phyloP scores from a whole-genome alignment of 2,113 vertebrate genomes.

The Plectropomus leopardus region DNA sequence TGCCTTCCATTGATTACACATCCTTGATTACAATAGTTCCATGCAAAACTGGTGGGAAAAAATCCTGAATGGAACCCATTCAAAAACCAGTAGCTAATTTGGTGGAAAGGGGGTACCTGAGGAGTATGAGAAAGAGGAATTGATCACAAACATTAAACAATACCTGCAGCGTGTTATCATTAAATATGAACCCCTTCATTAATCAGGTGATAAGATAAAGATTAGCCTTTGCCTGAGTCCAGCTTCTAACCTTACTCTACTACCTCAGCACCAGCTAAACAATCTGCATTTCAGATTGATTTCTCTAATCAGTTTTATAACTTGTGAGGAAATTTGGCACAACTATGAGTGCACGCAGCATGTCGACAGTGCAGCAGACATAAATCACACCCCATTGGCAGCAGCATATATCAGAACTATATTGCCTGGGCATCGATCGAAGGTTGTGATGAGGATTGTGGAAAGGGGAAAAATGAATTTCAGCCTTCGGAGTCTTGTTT shows the following conservation, averaged over 20 bases:
- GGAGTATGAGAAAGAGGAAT: neutral
- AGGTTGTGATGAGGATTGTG: conserved; percentile 67
- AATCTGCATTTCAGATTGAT: conserved; percentile 13
- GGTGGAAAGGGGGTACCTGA: no score
- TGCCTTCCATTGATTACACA: no score
- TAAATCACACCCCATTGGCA: conserved; percentile 65
- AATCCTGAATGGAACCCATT: no score
- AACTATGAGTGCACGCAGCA: conserved; percentile 2
- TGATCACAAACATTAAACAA: neutral
- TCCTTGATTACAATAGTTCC: no score
- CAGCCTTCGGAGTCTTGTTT: conserved; percentile 20
- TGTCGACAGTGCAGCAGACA: conserved; percentile 25
- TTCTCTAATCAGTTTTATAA: neutral
- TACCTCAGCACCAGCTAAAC: neutral
- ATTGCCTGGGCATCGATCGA: conserved; percentile 65
- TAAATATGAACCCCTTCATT: neutral
- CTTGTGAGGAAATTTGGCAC: conserved; percentile 34
- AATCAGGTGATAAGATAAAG: neutral
- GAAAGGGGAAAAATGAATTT: conserved; percentile 52
- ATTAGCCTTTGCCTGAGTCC: neutral
- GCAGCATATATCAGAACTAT: conserved; percentile 64
- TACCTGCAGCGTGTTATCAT: neutral
- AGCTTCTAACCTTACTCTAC: no score
- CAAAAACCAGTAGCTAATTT: no score
- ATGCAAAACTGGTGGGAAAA: no score